A percentile compares a stretch with the other conserved stretches of the same genome.
Evolutionary conservation across 2,113 vertebrate genomes (phyloP).

Genomic region (Campylomormyrus tamandua): DNA sequence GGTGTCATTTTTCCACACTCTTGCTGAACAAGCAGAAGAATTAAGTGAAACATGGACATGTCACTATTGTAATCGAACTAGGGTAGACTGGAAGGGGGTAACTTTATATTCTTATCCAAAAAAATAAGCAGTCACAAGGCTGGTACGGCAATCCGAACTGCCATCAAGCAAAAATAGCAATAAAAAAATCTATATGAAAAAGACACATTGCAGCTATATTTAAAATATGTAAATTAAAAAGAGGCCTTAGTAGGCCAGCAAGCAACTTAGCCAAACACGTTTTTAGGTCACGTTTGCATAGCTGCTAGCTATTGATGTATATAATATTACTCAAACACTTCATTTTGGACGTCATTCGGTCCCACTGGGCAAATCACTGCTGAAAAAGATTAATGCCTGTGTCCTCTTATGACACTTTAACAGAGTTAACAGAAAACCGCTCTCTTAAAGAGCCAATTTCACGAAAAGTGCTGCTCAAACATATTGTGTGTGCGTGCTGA

Average conservation of each 20-base stretch:
- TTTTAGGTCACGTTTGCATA: not conserved
- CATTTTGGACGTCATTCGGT: not conserved
- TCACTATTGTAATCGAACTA: not conserved
- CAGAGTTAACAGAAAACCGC: not conserved
- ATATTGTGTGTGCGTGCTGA: not conserved
- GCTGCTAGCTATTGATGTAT: not conserved
- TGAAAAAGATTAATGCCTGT: not conserved
- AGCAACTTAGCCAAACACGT: not conserved
- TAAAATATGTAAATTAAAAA: not conserved
- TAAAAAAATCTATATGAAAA: not conserved
- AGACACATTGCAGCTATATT: not conserved
- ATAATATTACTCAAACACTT: not conserved
- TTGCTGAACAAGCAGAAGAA: not conserved
- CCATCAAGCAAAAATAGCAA: not conserved
- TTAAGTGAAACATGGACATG: not conserved
- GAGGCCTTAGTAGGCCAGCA: not conserved
- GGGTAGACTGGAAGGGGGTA: not conserved
- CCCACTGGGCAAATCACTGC: not conserved
- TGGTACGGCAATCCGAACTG: not conserved
- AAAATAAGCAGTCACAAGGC: not conserved
- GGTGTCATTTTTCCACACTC: not conserved
- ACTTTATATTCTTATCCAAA: not conserved
- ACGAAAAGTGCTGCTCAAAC: not conserved
- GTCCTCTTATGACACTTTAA: not conserved
- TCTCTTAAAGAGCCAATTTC: not conserved